phyloP scores from a whole-genome alignment of 2,888 invertebrate genomes.

The Scaptomyza cyrtandrae region DNA sequence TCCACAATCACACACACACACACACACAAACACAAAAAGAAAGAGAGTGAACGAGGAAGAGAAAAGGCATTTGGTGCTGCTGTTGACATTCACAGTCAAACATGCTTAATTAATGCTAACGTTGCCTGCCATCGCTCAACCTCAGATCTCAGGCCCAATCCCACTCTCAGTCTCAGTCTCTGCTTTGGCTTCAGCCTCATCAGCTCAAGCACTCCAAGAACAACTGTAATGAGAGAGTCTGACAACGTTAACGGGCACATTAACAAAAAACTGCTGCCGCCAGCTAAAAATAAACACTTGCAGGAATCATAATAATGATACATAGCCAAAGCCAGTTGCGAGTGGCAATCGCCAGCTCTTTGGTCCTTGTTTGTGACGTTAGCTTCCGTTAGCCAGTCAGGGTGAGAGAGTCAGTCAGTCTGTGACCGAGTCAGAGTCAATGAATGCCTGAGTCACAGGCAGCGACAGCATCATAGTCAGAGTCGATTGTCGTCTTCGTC shows the following conservation, averaged over 20 bases:
- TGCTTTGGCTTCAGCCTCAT: conserved; percentile 8
- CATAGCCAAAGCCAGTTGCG: conserved; percentile 44
- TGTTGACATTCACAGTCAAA: conserved; percentile 80
- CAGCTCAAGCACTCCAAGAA: conserved; percentile 31
- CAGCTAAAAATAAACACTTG: conserved; percentile 78
- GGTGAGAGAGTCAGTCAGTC: background rate
- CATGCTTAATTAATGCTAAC: conserved; percentile 81
- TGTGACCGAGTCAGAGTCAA: background rate
- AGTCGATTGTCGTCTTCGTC: conserved; percentile 47
- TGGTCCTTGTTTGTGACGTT: conserved; percentile 26
- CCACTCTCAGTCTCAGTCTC: conserved; percentile 31
- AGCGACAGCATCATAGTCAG: conserved; percentile 15
- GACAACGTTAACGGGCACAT: conserved; percentile 77
- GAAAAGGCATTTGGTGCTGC: conserved; percentile 62
- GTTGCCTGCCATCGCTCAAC: conserved; percentile 53
- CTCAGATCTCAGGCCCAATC: conserved; percentile 26
- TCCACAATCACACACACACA: conserved; percentile 33
- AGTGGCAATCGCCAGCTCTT: conserved; percentile 52
- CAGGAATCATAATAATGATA: conserved; percentile 77
- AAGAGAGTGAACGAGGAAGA: background rate
- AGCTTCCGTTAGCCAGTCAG: conserved; percentile 50
- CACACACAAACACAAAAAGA: conserved; percentile 14
- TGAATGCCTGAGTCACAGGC: conserved; percentile 11
- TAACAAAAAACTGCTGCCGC: conserved; percentile 61
- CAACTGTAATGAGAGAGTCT: conserved; percentile 61